phyloP scores from a whole-genome alignment of 2,797 vertebrate species.

The Masticophis lateralis region DNA sequence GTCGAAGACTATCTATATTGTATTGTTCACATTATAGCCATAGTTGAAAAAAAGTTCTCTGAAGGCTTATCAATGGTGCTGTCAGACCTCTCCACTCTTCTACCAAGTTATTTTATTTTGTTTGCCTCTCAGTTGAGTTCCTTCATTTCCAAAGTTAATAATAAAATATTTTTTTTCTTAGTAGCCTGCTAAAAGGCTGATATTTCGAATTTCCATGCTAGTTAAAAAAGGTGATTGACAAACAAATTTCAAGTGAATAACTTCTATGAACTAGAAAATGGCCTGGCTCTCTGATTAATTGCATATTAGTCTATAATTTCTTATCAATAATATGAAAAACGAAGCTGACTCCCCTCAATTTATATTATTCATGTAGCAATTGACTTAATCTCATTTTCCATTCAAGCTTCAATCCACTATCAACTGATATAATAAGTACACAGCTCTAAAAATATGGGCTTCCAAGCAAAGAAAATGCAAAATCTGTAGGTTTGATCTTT shows the following conservation, averaged over 20 bases:
- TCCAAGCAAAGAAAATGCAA: not conserved
- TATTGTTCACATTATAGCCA: not conserved
- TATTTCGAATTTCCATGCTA: not conserved
- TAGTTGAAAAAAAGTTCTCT: not conserved
- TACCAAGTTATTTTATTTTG: not conserved
- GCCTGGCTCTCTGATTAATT: not conserved
- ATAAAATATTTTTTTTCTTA: not conserved
- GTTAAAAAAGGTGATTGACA: not conserved
- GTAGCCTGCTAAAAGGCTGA: not conserved
- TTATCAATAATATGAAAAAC: not conserved
- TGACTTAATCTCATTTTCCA: not conserved
- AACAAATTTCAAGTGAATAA: not conserved
- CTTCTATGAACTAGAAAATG: not conserved
- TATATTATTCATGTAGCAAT: not conserved
- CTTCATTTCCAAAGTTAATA: not conserved
- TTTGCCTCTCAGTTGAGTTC: not conserved
- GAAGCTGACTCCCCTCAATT: not conserved
- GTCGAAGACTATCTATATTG: not conserved
- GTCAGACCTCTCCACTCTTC: not conserved
- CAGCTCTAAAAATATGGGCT: not conserved
- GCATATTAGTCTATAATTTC: not conserved
- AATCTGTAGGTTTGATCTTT: not conserved
- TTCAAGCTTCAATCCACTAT: not conserved
- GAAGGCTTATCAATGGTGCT: not conserved
- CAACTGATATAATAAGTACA: too few relatives aligned